A percentile compares a stretch with the other conserved stretches of the same genome.
phyloP scores from a whole-genome alignment of 2,113 vertebrate species.

The Hippocampus abdominalis region DNA sequence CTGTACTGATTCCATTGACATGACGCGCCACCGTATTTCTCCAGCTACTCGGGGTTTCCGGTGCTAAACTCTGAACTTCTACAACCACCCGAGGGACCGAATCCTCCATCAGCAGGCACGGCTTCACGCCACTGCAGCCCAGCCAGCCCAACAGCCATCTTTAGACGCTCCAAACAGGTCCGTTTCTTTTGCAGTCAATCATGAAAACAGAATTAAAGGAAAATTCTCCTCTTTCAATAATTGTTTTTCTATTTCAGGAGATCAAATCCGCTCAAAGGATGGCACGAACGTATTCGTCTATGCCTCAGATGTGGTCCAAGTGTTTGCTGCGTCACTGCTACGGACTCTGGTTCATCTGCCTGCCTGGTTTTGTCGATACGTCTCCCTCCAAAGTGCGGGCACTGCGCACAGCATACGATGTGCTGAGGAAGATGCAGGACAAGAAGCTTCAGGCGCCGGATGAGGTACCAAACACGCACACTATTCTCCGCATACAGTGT shows the following conservation, averaged over 20 bases:
- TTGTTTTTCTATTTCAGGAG: conserved; percentile 75
- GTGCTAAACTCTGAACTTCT: conserved; percentile 86
- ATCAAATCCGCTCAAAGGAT: conserved; percentile 93
- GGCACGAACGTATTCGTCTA: conserved; percentile 88
- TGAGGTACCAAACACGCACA: conserved; percentile 77
- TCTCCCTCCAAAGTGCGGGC: conserved; percentile 95
- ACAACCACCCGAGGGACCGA: conserved; percentile 80
- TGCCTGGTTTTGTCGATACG: conserved; percentile 86
- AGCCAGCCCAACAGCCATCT: conserved; percentile 90
- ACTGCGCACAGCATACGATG: conserved; percentile 88
- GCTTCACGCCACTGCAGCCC: conserved; percentile 84
- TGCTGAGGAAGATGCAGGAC: conserved; percentile 92
- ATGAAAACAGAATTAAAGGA: background rate
- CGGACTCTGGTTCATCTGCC: conserved; percentile 96
- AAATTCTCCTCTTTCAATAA: conserved; percentile 2
- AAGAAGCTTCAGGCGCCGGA: conserved; percentile 94
- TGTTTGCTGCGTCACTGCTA: conserved; percentile 93
- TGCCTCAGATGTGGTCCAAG: conserved; percentile 98
- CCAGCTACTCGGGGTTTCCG: conserved; percentile 92
- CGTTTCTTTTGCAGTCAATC: background rate
- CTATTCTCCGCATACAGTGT: background rate
- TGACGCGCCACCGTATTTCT: conserved; percentile 37
- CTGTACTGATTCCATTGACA: conserved; percentile 1
- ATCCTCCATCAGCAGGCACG: conserved; percentile 69
- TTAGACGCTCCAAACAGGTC: conserved; percentile 97